Percentiles rank a stretch among this genome's conserved stretches.
Conservation (phyloP, 2,113 vertebrate species). For the Hipposideros armiger region DNA sequence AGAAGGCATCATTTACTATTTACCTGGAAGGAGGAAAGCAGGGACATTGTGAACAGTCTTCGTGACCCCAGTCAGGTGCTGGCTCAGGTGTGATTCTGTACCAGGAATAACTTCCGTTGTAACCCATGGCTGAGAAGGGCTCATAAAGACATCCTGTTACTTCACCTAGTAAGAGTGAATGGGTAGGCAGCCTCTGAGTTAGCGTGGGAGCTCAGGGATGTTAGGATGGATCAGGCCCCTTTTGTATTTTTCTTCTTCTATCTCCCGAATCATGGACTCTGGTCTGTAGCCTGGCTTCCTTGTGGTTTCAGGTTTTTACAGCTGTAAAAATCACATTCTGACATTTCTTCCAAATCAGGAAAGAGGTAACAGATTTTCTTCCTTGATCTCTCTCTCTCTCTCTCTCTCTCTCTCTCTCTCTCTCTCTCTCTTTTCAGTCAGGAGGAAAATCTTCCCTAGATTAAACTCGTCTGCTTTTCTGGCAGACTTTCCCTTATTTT, state of each 20-base stretch:
- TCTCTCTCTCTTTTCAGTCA: background rate
- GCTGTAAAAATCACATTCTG: background rate
- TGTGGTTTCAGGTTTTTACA: background rate
- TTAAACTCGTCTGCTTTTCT: conserved; percentile 16
- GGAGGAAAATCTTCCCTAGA: background rate
- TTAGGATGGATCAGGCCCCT: background rate
- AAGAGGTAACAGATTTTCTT: background rate
- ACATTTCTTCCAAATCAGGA: background rate
- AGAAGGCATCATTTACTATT: background rate
- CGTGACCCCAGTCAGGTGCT: background rate
- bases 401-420: background rate
- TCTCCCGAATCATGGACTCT: background rate
- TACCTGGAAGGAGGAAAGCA: background rate
- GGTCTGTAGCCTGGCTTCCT: background rate
- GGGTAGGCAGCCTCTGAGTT: background rate
- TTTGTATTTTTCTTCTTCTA: background rate
- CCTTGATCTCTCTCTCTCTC: background rate
- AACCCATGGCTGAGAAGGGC: background rate
- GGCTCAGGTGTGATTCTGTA: background rate
- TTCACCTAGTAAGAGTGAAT: background rate
- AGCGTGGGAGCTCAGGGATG: background rate
- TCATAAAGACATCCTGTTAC: background rate
- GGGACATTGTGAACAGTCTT: background rate
- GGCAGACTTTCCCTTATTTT: background rate
- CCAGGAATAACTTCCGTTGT: background rate